These are phyloP conservation scores for Masnerella sp. DNA, from an alignment of 2,888 invertebrate species.

Conservation along the genomic window DNA sequence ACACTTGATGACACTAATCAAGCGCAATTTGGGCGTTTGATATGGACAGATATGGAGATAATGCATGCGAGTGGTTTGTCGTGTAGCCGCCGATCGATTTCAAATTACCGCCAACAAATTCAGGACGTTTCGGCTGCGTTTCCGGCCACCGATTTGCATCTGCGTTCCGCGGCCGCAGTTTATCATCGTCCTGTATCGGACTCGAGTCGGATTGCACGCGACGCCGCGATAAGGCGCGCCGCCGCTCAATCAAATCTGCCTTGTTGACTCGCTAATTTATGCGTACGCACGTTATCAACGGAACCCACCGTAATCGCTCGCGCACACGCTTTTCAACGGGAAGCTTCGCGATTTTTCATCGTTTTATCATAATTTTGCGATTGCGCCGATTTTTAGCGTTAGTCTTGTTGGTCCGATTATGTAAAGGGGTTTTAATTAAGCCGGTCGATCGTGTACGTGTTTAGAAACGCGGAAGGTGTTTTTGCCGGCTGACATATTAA, in stretches of 20 bases:
- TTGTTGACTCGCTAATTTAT: conserved; percentile 50
- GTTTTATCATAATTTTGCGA: no score
- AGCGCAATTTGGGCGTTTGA: conserved; percentile 46
- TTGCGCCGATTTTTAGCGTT: no score
- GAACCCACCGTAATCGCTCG: conserved; percentile 50
- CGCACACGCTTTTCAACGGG: conserved; percentile 49
- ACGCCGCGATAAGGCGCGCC: conserved; percentile 48
- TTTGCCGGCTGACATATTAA: no score
- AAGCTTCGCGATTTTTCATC: conserved; percentile 35
- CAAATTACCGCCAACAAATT: conserved; percentile 60
- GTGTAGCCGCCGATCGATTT: conserved; percentile 46
- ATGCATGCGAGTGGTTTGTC: conserved; percentile 53
- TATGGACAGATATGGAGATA: conserved; percentile 46
- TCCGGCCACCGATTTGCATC: conserved; percentile 67
- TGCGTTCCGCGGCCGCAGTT: conserved; percentile 61
- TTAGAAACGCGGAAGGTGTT: no score
- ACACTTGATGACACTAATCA: conserved; percentile 45
- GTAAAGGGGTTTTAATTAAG: no score
- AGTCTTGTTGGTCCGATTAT: no score
- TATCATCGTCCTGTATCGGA: conserved; percentile 61
- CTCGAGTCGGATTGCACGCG: conserved; percentile 57
- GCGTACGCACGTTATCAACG: conserved; percentile 52
- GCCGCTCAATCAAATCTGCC: conserved; percentile 58
- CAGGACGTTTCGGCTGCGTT: conserved; percentile 64
- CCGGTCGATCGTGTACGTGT: no score